Conservation (phyloP, 2,888 invertebrate genomes). For the Pristionchus maxplancki region DNA sequence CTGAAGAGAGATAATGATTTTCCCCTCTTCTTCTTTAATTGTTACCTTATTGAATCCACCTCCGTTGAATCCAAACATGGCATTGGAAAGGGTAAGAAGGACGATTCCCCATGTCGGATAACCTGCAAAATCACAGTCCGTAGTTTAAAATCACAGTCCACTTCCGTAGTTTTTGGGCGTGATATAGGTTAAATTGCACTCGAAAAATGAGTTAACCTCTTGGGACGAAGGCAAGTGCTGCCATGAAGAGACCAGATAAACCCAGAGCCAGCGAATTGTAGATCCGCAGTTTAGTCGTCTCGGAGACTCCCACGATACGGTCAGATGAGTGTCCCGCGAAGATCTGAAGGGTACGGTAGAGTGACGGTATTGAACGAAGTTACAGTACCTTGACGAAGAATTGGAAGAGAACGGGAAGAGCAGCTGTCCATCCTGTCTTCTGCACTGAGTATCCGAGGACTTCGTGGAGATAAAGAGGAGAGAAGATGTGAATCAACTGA, state of each 20-base stretch:
- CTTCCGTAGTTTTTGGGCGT: too few relatives aligned
- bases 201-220: conserved; percentile 54
- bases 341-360: too few relatives aligned
- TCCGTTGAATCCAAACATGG: conserved; percentile 76
- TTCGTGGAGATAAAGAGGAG: conserved; percentile 65
- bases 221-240: conserved; percentile 68
- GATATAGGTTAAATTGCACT: too few relatives aligned
- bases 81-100: conserved; percentile 71
- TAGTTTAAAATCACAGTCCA: too few relatives aligned
- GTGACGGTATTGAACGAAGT: too few relatives aligned
- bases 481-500: conserved; percentile 68
- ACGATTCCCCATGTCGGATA: conserved; percentile 64
- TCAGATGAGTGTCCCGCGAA: conserved; percentile 75
- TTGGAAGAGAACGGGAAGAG: conserved; percentile 74
- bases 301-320: conserved; percentile 65
- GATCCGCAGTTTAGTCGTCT: conserved; percentile 73
- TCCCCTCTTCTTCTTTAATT: too few relatives aligned
- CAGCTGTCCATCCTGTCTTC: conserved; percentile 76
- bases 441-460: conserved; percentile 72
- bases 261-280: conserved; percentile 74
- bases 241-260: conserved; percentile 70
- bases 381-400: conserved; percentile 74
- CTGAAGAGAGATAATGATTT: too few relatives aligned
- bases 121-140: conserved; percentile 42
- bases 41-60: conserved; percentile 74